Evolutionary conservation across 2,113 vertebrate genomes (phyloP).

Genomic region (Scomber scombrus): DNA sequence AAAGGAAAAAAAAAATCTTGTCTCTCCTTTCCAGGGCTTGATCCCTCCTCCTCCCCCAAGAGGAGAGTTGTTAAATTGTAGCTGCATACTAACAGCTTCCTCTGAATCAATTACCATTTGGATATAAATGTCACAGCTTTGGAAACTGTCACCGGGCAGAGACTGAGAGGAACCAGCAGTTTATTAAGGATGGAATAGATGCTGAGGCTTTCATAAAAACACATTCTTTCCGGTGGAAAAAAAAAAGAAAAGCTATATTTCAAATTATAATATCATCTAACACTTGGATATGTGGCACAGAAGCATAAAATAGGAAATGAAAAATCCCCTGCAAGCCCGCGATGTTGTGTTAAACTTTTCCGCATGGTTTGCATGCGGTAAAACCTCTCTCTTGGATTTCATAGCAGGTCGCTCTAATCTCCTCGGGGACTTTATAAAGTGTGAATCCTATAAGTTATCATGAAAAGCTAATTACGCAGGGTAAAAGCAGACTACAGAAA

Average conservation of each 20-base stretch:
- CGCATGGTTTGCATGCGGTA: background rate
- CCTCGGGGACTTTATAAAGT: conserved; percentile 2
- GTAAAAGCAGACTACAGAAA: background rate
- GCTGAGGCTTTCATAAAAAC: conserved; percentile 51
- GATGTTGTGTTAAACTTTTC: background rate
- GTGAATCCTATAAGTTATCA: background rate
- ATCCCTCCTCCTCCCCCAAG: conserved; percentile 29
- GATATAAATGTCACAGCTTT: conserved; percentile 81
- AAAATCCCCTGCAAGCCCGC: background rate
- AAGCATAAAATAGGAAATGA: conserved; percentile 30
- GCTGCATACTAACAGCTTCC: conserved; percentile 76
- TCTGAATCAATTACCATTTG: conserved; percentile 83
- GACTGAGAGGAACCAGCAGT: conserved; percentile 52
- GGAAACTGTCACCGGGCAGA: conserved; percentile 70
- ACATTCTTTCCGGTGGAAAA: background rate
- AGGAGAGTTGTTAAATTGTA: conserved; percentile 65
- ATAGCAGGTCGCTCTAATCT: background rate
- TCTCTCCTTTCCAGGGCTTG: conserved; percentile 47
- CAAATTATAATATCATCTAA: conserved; percentile 50
- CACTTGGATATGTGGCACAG: background rate
- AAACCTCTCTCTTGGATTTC: background rate
- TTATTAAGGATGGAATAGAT: conserved; percentile 53
- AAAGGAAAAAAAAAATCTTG: background rate
- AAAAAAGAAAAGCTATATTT: conserved; percentile 30
- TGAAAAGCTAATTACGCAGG: conserved; percentile 1